Evolutionary conservation across 1,140 invertebrate genomes (phyloP).

Genomic region (Nymphalis io): DNA sequence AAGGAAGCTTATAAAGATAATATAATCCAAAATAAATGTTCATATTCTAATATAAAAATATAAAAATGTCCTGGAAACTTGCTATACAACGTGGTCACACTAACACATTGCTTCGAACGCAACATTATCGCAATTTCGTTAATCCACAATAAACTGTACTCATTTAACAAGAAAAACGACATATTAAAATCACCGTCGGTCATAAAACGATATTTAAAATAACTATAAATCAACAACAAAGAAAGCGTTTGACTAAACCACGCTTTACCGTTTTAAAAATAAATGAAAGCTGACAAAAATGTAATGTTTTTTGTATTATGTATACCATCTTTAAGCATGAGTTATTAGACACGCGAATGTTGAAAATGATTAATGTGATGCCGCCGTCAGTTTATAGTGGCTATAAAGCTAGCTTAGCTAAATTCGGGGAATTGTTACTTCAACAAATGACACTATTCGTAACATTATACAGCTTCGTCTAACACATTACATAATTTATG

Average conservation of each 20-base stretch:
- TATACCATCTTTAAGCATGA: conserved; percentile 37
- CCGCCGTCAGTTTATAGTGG: conserved; percentile 39
- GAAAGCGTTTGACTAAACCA: conserved; percentile 35
- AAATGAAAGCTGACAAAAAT: conserved; percentile 38
- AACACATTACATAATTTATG: conserved; percentile 16
- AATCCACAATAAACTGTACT: not conserved
- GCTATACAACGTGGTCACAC: not conserved
- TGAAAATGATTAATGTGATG: conserved; percentile 37
- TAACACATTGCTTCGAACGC: not conserved
- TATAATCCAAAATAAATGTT: too few relatives aligned
- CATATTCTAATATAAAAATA: too few relatives aligned
- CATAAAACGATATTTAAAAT: conserved; percentile 12
- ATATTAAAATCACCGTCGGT: conserved; percentile 2
- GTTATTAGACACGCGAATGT: conserved; percentile 38
- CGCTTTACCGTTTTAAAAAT: conserved; percentile 24
- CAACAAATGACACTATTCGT: conserved; percentile 20
- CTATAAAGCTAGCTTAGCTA: conserved; percentile 34
- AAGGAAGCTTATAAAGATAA: too few relatives aligned
- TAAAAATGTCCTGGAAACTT: not conserved
- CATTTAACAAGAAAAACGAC: conserved; percentile 1
- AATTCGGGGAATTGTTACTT: conserved; percentile 32
- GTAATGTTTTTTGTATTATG: conserved; percentile 37
- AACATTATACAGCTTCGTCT: conserved; percentile 23
- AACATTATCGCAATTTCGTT: not conserved
- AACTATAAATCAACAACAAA: conserved; percentile 39